These are phyloP conservation scores for Penaeus vannamei DNA, from an alignment of 1,140 invertebrate species.

Conservation along the genomic window DNA sequence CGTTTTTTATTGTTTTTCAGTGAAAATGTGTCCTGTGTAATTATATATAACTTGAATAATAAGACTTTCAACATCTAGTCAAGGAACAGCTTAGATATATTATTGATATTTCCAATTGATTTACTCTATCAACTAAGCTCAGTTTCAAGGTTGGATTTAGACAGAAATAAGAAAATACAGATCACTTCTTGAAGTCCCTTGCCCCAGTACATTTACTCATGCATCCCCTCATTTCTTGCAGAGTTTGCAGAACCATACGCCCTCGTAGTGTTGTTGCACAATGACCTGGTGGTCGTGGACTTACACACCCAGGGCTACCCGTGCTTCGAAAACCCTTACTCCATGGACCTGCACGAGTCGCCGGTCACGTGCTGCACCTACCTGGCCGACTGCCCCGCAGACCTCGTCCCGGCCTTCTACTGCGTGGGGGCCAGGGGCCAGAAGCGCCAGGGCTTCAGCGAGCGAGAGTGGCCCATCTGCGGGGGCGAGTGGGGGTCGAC, in stretches of 20 bases:
- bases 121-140: too few species aligned
- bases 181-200: too few species aligned
- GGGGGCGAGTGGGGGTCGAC: conserved; percentile 92
- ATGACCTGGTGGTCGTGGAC: conserved; percentile 98
- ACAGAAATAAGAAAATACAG: too few species aligned
- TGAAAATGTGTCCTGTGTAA: too few species aligned
- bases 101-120: too few species aligned
- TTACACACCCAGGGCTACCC: conserved; percentile 94
- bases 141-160: too few species aligned
- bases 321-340: conserved; percentile 99
- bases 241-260: conserved; percentile 98
- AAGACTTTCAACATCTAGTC: too few species aligned
- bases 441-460: conserved; percentile 89
- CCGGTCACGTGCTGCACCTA: conserved; percentile 89
- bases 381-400: conserved; percentile 96
- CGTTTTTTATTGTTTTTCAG: too few species aligned
- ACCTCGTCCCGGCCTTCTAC: conserved; percentile 95
- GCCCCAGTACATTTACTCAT: too few species aligned
- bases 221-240: conserved; percentile 71
- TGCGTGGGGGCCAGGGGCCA: conserved; percentile 84
- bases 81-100: too few species aligned
- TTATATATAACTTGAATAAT: too few species aligned
- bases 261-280: conserved; percentile 96
- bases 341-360: conserved; percentile 89
- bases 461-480: conserved; percentile 94